Conservation (phyloP, 2,888 invertebrate species). For the Diadegma fenestrale region DNA sequence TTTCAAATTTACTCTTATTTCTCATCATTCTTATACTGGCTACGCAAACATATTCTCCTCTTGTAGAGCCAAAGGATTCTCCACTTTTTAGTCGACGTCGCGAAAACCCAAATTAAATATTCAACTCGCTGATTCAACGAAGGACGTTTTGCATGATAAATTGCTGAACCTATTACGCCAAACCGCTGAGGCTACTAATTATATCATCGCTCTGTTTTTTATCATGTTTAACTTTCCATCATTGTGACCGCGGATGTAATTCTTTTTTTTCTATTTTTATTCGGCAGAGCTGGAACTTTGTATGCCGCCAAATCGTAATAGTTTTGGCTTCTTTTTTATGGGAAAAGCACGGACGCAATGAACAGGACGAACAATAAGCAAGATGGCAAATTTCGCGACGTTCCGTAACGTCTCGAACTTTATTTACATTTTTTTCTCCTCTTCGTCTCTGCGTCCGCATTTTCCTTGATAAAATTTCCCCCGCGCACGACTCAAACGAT, state of each 20-base stretch:
- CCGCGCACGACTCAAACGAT: not conserved
- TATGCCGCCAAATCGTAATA: no score
- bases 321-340: no score
- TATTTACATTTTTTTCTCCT: no score
- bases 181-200: not conserved
- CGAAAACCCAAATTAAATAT: not conserved
- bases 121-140: conserved; percentile 1
- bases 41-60: not conserved
- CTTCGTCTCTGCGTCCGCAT: not conserved
- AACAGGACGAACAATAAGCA: no score
- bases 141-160: not conserved
- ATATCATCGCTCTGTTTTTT: not conserved
- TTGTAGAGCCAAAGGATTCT: not conserved
- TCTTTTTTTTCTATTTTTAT: no score
- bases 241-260: no score
- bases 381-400: no score
- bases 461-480: not conserved
- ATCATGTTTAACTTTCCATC: not conserved
- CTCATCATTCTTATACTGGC: not conserved
- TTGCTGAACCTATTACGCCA: not conserved
- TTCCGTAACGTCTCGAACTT: no score
- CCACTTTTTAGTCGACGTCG: no score
- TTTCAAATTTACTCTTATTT: not conserved
- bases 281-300: not conserved
- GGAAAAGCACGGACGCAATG: no score